Conservation (phyloP, 2,113 vertebrate species). For the Charadrius vociferus region DNA sequence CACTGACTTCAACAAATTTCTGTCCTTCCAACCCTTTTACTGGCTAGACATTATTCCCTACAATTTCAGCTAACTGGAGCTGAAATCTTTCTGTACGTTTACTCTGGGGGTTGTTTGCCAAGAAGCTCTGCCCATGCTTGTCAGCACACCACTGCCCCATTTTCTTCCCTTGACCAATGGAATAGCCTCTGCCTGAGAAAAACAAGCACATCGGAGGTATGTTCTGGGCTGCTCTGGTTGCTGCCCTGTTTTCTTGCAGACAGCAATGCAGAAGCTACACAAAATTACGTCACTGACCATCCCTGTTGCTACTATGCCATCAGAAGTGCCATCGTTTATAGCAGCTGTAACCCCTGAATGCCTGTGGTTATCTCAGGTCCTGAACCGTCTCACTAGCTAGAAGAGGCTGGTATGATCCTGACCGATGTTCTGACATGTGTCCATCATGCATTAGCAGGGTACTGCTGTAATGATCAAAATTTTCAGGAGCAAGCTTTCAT, state of each 20-base stretch:
- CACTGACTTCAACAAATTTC: background rate
- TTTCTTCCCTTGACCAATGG: background rate
- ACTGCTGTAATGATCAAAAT: background rate
- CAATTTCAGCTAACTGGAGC: background rate
- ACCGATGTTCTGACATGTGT: background rate
- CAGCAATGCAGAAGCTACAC: background rate
- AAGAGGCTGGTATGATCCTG: background rate
- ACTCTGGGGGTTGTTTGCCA: background rate
- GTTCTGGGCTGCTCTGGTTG: background rate
- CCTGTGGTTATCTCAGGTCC: background rate
- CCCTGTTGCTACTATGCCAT: background rate
- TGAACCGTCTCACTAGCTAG: background rate
- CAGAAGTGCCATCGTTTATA: fast-evolving
- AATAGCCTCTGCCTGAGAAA: background rate
- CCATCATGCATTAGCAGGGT: background rate
- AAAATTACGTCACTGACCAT: background rate
- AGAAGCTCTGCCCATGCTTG: fast-evolving
- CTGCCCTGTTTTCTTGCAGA: background rate
- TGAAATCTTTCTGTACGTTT: background rate
- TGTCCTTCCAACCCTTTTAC: background rate
- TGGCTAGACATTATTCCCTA: background rate
- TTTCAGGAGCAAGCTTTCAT: background rate
- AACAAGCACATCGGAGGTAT: background rate
- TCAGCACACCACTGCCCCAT: fast-evolving
- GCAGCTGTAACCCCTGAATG: background rate